A percentile compares a stretch with the other conserved stretches of the same genome.
phyloP scores from a whole-genome alignment of 1,140 invertebrate species.

The Eumaeus atala region DNA sequence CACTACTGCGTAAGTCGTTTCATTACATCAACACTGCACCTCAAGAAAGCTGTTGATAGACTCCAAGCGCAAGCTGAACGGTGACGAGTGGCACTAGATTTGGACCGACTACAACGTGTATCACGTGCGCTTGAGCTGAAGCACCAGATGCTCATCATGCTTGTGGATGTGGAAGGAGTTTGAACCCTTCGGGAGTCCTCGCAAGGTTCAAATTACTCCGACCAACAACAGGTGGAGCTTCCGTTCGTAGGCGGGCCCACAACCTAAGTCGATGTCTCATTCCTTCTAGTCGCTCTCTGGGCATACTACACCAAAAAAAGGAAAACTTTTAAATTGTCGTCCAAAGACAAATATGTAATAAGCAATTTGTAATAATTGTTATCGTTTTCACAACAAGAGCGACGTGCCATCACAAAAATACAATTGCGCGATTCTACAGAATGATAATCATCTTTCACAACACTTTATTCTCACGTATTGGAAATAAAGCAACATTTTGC shows the following conservation, averaged over 20 bases:
- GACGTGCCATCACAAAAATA: too few relatives aligned
- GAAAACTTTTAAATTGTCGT: too few relatives aligned
- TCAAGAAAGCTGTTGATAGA: conserved; percentile 86
- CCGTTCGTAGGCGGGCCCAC: conserved; percentile 93
- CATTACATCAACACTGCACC: conserved; percentile 61
- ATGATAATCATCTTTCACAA: too few relatives aligned
- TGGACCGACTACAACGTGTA: conserved; percentile 95
- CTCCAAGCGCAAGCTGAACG: conserved; percentile 87
- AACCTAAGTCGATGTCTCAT: conserved; percentile 78
- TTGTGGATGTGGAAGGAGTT: conserved; percentile 91
- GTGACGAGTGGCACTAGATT: conserved; percentile 95
- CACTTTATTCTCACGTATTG: too few relatives aligned
- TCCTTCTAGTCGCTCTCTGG: background rate
- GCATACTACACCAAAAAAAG: too few relatives aligned
- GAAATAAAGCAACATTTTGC: too few relatives aligned
- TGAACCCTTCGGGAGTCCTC: conserved; percentile 93
- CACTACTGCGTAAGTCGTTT: conserved; percentile 4
- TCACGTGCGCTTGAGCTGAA: conserved; percentile 76
- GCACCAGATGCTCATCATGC: conserved; percentile 88
- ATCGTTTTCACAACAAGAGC: too few relatives aligned
- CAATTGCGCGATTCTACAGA: too few relatives aligned
- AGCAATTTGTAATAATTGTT: too few relatives aligned
- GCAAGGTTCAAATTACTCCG: too few relatives aligned
- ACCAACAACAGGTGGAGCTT: too few relatives aligned
- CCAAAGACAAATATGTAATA: too few relatives aligned